Base-by-base conservation (phyloP, 2,888 invertebrate genomes). In the Melieria omissa region DNA sequence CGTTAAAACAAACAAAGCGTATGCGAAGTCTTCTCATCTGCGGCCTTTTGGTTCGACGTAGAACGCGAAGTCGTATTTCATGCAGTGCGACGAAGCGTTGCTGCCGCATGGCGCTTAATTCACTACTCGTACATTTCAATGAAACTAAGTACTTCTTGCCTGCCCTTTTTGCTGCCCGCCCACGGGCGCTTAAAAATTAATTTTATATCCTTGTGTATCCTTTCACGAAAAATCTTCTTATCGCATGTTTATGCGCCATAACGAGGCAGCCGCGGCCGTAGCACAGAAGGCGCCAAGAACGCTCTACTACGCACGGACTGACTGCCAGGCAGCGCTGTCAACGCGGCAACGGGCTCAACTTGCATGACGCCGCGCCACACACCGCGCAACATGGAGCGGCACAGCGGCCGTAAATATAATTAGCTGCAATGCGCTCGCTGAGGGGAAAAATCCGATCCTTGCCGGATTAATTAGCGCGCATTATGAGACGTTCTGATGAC, bases 401-500 rank as follows among this genome's bases (percentile, higher is more conserved):
- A 55, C 16, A 41, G 45, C 45, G 42, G 9, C 66, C 41, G 52
- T 67, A 61, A 60, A 61, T 12, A 52, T 67, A 67, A 61, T 67
- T 67, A 54, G 47, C 47, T 44, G 9, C 60, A 68, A 5, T 52
- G 4, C 44, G 46, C 42, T 10, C 60, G 5, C 6, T 4, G 47
- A 10, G 45, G 41, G n/a, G 9, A 73, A 84, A 84, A 86, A 86
- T 84, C 84, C 82, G 85, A 86, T 85, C 84, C 86, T 85, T 83
- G 80, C 81, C 81, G 86, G 86, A 86, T 86, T 86, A 86, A 86
- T 86, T 86, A 86, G 83, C 82, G 83, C 78, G 80, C 83, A 85
- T 86, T 86, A 86, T 83, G 82, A 83, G 81, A 81, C 80, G 79
- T 79, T 77, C 78, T 77, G 79, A 75, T 73, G 75, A 74, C 76